A percentile compares a stretch with the other conserved stretches of the same genome.
Conservation (phyloP, 2,888 invertebrate species). For the Drosophila infuscata region DNA sequence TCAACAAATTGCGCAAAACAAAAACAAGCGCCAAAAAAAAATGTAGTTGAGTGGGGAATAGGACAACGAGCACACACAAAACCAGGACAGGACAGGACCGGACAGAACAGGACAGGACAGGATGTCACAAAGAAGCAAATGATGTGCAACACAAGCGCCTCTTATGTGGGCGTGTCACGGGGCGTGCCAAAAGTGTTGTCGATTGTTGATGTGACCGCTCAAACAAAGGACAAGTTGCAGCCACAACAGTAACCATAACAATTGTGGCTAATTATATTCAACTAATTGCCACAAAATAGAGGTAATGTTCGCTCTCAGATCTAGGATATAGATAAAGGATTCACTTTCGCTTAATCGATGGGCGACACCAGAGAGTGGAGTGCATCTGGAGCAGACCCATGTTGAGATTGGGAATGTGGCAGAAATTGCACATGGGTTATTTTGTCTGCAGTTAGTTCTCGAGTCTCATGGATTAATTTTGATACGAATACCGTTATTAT, state of each 20-base stretch:
- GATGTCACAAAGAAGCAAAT: conserved; percentile 45
- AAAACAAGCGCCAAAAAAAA: conserved; percentile 45
- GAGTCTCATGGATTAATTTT: neutral
- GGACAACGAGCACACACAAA: conserved; percentile 6
- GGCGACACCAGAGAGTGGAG: neutral
- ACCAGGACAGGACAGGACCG: neutral
- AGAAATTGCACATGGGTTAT: neutral
- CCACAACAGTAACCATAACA: conserved; percentile 1
- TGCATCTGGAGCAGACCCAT: neutral
- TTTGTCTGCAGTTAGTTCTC: too few species aligned
- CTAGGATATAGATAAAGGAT: neutral
- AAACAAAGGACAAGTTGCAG: conserved; percentile 20
- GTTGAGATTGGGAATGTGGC: neutral
- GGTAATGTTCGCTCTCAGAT: neutral
- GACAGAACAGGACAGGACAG: conserved; percentile 11
- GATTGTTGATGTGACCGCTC: conserved; percentile 43
- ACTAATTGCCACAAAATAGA: neutral
- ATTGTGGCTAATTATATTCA: conserved; percentile 43
- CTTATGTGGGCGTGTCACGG: conserved; percentile 48
- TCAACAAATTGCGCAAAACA: conserved; percentile 64
- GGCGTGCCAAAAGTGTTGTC: conserved; percentile 45
- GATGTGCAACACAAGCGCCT: conserved; percentile 60
- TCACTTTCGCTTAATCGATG: neutral
- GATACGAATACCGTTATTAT: neutral
- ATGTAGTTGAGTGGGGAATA: conserved; percentile 11